phyloP scores from a whole-genome alignment of 2,113 vertebrate species.

The Vulpes ferrilata region DNA sequence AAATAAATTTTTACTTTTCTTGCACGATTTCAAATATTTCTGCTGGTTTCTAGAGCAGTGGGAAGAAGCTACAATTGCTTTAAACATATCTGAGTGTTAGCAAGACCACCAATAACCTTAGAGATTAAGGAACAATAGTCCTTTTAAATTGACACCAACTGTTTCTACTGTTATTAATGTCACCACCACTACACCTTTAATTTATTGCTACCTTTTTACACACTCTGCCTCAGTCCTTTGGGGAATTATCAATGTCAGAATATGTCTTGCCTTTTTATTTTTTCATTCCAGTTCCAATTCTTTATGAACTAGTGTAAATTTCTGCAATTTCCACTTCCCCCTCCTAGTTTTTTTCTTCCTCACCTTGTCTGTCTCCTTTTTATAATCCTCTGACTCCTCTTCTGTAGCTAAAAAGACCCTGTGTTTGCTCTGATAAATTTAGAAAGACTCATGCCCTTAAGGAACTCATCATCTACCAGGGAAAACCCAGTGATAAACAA shows the following conservation, averaged over 20 bases:
- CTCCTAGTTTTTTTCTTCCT: neutral
- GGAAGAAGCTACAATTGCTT: neutral
- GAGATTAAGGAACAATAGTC: neutral
- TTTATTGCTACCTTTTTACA: neutral
- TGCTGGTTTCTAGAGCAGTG: neutral
- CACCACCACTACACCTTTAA: neutral
- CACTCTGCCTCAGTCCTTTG: neutral
- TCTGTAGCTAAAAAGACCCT: neutral
- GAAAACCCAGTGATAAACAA: neutral
- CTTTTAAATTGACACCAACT: neutral
- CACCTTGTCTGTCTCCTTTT: neutral
- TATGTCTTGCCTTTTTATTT: neutral
- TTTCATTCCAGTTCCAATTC: neutral
- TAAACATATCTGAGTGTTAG: neutral
- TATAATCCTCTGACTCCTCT: neutral
- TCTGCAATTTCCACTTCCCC: neutral
- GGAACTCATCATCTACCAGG: neutral
- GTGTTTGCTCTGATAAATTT: neutral
- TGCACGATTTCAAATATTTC: neutral
- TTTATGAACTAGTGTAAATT: too few relatives aligned
- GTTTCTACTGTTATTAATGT: neutral
- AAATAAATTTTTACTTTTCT: neutral
- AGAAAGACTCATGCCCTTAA: neutral
- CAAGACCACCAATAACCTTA: neutral
- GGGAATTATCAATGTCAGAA: neutral